These are phyloP conservation scores for Elephantulus edwardii DNA, from an alignment of 2,113 vertebrate genomes.

Conservation along the genomic window DNA sequence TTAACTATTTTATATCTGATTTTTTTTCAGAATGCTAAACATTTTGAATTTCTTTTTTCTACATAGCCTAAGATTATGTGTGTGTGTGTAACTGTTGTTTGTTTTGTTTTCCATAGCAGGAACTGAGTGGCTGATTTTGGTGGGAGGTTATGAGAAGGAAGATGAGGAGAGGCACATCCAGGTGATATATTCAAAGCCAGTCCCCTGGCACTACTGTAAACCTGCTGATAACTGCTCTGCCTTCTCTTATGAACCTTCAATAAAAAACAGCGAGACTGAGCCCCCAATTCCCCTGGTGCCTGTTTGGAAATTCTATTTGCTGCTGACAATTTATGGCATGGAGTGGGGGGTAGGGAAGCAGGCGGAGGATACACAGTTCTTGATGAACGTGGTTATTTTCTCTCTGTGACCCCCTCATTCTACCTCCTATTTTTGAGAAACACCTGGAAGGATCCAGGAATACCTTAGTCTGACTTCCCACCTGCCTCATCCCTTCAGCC, in stretches of 20 bases:
- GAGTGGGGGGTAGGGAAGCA: neutral
- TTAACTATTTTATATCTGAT: slow-evolving; percentile 2
- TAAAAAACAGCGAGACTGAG: slow-evolving; percentile 53
- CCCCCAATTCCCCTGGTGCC: neutral
- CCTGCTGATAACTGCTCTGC: slow-evolving; percentile 66
- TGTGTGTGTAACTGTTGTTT: neutral
- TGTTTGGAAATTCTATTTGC: slow-evolving; percentile 67
- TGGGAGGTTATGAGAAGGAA: slow-evolving; percentile 17
- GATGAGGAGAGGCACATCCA: neutral
- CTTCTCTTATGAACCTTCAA: slow-evolving; percentile 56
- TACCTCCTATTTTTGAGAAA: neutral
- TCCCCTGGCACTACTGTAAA: slow-evolving; percentile 39
- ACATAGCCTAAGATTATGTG: neutral
- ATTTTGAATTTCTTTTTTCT: neutral
- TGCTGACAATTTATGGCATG: slow-evolving; percentile 42
- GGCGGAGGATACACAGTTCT: neutral
- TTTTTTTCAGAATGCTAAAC: neutral
- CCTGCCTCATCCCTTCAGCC: slow-evolving; percentile 42
- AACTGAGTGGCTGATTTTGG: neutral
- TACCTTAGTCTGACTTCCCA: neutral
- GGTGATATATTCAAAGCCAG: slow-evolving; percentile 16
- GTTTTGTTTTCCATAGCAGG: neutral
- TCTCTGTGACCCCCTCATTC: neutral
- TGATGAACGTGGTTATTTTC: neutral
- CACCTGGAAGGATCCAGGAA: neutral